Conservation (phyloP, 2,888 invertebrate species). For the Drosophila kambysellisi region DNA sequence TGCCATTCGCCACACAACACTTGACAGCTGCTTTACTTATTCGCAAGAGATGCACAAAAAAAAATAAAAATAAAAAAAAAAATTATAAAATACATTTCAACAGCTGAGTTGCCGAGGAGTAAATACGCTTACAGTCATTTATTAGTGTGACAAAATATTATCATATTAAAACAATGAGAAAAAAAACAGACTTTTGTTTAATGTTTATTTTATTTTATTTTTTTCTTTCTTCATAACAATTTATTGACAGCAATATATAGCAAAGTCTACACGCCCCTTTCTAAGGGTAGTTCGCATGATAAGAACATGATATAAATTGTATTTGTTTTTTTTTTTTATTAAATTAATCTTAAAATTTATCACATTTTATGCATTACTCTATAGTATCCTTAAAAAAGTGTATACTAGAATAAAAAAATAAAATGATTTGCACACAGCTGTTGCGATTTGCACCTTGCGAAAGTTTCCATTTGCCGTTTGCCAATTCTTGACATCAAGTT, state of each 20-base stretch:
- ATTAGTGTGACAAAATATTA: background rate
- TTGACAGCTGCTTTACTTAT: slow-evolving; percentile 55
- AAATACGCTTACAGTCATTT: slow-evolving; percentile 2
- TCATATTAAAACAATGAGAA: background rate
- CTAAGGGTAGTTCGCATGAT: no score
- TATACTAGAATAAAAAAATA: slow-evolving; percentile 6
- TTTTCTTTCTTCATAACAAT: background rate
- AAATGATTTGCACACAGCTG: slow-evolving; percentile 40
- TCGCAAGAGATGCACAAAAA: slow-evolving; percentile 12
- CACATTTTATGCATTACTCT: background rate
- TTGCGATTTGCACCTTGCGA: slow-evolving; percentile 59
- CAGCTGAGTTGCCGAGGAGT: background rate
- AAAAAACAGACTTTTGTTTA: background rate
- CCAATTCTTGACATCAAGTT: slow-evolving; percentile 53
- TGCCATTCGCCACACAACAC: slow-evolving; percentile 33
- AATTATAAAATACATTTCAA: background rate
- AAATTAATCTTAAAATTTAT: background rate
- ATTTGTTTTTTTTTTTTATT: no score
- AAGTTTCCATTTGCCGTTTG: slow-evolving; percentile 48
- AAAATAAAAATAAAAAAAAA: background rate
- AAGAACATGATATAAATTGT: background rate
- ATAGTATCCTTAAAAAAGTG: background rate
- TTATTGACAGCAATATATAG: background rate
- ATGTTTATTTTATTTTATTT: background rate
- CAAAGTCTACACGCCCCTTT: background rate